These are phyloP conservation scores for Myanophis thanlyinensis DNA, from an alignment of 2,113 vertebrate genomes.

Conservation along the genomic window DNA sequence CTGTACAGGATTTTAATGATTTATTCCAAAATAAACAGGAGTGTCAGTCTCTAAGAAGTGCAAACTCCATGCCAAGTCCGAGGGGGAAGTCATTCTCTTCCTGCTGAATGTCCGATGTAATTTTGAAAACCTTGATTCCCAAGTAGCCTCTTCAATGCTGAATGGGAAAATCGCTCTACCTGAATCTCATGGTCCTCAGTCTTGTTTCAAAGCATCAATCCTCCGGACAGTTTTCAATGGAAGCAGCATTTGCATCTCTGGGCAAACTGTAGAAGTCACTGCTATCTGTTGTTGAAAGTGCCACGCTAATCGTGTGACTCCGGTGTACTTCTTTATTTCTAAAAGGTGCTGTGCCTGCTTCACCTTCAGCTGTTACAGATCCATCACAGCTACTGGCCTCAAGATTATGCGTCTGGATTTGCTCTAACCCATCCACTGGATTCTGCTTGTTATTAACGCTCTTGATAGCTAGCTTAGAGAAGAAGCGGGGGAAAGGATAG, in stretches of 20 bases:
- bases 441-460: constrained; percentile 64
- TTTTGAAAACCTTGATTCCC: not conserved
- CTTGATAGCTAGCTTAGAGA: constrained; percentile 68
- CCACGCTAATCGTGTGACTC: constrained; percentile 71
- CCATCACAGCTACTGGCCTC: not conserved
- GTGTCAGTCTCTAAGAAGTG: constrained; percentile 17
- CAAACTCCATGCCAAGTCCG: constrained; percentile 16
- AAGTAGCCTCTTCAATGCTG: not conserved
- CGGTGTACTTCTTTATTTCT: constrained; percentile 61
- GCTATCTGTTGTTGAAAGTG: not conserved
- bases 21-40: not conserved
- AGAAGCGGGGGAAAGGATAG: not conserved
- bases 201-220: not conserved
- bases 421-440: constrained; percentile 61
- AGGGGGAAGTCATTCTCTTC: not conserved
- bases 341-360: not conserved
- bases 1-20: not conserved
- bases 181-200: not conserved
- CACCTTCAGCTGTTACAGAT: not conserved
- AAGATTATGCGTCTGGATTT: constrained; percentile 24
- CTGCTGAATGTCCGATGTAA: constrained; percentile 22
- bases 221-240: not conserved
- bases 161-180: not conserved
- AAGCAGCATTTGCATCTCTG: constrained; percentile 16
- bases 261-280: not conserved